These are phyloP conservation scores for Phocides pigmalion DNA, from an alignment of 1,140 invertebrate genomes.

Conservation along the genomic window DNA sequence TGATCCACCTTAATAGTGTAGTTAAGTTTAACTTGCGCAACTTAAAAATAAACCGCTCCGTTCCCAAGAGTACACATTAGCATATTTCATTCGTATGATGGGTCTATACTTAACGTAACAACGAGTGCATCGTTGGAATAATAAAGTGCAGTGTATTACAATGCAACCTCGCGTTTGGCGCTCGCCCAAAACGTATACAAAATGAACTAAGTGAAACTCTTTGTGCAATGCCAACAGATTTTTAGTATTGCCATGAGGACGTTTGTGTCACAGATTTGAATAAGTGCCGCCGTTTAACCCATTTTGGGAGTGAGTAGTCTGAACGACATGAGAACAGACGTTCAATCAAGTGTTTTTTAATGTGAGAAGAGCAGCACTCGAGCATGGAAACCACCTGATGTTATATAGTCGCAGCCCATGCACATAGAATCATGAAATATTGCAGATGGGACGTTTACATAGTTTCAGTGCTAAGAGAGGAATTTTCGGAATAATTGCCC, in stretches of 20 bases:
- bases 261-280: conserved; percentile 8
- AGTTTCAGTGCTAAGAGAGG: too few relatives aligned
- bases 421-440: too few relatives aligned
- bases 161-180: conserved; percentile 15
- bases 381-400: too few relatives aligned
- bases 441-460: too few relatives aligned
- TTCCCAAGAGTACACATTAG: background rate
- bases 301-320: background rate
- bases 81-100: conserved; percentile 28
- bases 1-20: background rate
- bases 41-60: background rate
- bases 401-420: too few relatives aligned
- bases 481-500: too few relatives aligned
- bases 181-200: conserved; percentile 22
- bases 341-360: too few relatives aligned
- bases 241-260: conserved; percentile 20
- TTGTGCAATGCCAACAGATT: conserved; percentile 22
- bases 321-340: too few relatives aligned
- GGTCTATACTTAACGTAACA: conserved; percentile 28
- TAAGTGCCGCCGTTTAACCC: conserved; percentile 18
- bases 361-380: too few relatives aligned
- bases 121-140: conserved; percentile 33
- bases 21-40: background rate
- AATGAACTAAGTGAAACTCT: conserved; percentile 27
- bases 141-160: conserved; percentile 28